Base-by-base conservation (phyloP, 2,888 invertebrate genomes). In the Diarsia rubi region DNA sequence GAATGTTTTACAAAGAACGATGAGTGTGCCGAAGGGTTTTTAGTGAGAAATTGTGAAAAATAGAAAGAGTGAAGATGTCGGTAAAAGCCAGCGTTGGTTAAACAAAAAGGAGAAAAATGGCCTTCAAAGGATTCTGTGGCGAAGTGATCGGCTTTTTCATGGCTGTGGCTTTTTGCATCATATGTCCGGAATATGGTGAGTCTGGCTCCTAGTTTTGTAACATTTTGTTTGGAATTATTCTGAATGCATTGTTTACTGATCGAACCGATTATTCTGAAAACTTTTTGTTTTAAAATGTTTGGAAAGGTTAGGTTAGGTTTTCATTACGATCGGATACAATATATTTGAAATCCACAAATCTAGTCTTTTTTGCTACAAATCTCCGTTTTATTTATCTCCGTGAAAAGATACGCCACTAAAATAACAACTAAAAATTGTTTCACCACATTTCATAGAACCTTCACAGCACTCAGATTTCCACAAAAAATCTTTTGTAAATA, bases 151-250 rank as follows among this genome's bases (percentile, higher is more conserved):
- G 96, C 86, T 92, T 95, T 91, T 92, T 96, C 90, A 92, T 96
- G 89, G 95, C 96, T 83, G 94, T 94, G 90, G 94, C 93, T 84
- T 93, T 96, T 89, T 96, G 96, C 92, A 92, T 95, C 91, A 94
- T 93, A 85, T 96, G 94, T 88, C 96, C 96, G 75, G 94, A 94
- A 92, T 96, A 96, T 94, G 96, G 96, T 96, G 87, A 95, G 96
- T 93, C 42, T 69, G 72, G 75, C 75, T 73, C 19, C 68, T 71
- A 69, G 69, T 75, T 79, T 60, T 69, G 37, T 24, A 45, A 68
- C 69, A 67, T 57, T 71, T 81, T 49, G 24, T 69, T 52, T 16
- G 37, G 45, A 24, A 42, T 75, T 60, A 49, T 57, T 62, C 54
- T 45, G 62, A 27, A 12, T 5, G 27, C 45, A n/a, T 75, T 68